These are phyloP conservation scores for Charaxes varanes DNA, from an alignment of 1,140 invertebrate species.

Conservation along the genomic window DNA sequence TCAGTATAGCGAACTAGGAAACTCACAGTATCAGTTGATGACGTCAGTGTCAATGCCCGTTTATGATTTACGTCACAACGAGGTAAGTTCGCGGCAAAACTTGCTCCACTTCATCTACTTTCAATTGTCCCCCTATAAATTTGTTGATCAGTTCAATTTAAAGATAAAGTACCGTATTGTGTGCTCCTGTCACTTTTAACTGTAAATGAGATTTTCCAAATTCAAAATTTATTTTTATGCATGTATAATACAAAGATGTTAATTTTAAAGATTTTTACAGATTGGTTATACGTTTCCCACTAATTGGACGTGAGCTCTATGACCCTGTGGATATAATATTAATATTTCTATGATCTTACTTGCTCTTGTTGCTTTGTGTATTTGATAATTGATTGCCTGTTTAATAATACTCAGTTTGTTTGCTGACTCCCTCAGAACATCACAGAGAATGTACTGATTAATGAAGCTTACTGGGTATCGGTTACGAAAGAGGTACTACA, in stretches of 20 bases:
- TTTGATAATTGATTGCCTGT: constrained; percentile 40
- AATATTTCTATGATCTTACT: too few relatives aligned
- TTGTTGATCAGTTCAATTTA: too few relatives aligned
- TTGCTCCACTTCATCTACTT: constrained; percentile 6
- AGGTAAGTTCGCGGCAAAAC: constrained; percentile 76
- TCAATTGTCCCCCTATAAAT: background rate
- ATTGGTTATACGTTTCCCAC: constrained; percentile 54
- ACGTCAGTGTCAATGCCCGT: constrained; percentile 94
- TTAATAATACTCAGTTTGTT: constrained; percentile 70
- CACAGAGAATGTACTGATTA: constrained; percentile 94
- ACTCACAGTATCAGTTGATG: constrained; percentile 83
- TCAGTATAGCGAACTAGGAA: constrained; percentile 74
- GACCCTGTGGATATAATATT: constrained; percentile 9
- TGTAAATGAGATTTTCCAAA: constrained; percentile 41
- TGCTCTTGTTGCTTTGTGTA: constrained; percentile 22
- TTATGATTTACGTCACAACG: constrained; percentile 86
- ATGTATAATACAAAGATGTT: constrained; percentile 27
- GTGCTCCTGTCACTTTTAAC: background rate
- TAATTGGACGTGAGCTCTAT: constrained; percentile 54
- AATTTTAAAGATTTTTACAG: constrained; percentile 46
- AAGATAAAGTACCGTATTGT: too few relatives aligned
- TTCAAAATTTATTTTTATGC: constrained; percentile 50
- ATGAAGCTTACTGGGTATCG: constrained; percentile 93
- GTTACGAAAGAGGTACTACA: constrained; percentile 90
- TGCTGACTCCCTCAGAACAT: constrained; percentile 85